Evolutionary conservation across 1,140 invertebrate genomes (phyloP).

Genomic region (Drosophila jambulina): DNA sequence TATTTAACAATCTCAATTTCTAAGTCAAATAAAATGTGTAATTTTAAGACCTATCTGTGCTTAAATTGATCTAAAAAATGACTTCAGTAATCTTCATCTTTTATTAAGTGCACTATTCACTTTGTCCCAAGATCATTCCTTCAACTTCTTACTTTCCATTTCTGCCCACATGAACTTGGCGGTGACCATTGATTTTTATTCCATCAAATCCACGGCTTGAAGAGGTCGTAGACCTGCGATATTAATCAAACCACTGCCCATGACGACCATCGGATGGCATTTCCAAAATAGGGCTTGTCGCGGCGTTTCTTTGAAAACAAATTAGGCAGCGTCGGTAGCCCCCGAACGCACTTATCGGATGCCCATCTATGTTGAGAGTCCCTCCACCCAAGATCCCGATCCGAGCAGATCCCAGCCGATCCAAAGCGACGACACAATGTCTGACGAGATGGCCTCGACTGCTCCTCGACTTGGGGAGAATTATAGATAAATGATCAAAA

Average conservation of each 20-base stretch:
- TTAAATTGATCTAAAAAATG: neutral
- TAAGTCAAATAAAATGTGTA: too few relatives aligned
- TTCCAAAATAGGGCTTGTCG: constrained; percentile 49
- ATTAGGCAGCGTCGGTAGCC: constrained; percentile 57
- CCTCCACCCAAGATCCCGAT: constrained; percentile 24
- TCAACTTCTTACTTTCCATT: constrained; percentile 10
- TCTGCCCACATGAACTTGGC: constrained; percentile 11
- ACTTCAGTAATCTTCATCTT: neutral
- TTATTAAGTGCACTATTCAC: neutral
- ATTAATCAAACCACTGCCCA: constrained; percentile 48
- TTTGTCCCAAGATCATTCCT: neutral
- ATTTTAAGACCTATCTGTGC: too few relatives aligned
- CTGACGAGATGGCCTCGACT: constrained; percentile 46
- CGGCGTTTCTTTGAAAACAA: constrained; percentile 71
- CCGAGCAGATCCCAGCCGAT: constrained; percentile 22
- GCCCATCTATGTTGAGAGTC: constrained; percentile 61
- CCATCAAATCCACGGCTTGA: constrained; percentile 6
- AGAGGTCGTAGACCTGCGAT: constrained; percentile 39
- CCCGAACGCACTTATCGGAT: constrained; percentile 61
- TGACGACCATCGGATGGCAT: constrained; percentile 42
- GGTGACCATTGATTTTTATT: constrained; percentile 11
- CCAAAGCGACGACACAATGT: constrained; percentile 62
- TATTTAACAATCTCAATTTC: neutral
- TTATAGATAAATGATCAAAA: constrained; percentile 68
- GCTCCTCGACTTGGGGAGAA: constrained; percentile 20